Base-by-base conservation (phyloP, 2,888 invertebrate genomes). In the Conchocele bisecta region DNA sequence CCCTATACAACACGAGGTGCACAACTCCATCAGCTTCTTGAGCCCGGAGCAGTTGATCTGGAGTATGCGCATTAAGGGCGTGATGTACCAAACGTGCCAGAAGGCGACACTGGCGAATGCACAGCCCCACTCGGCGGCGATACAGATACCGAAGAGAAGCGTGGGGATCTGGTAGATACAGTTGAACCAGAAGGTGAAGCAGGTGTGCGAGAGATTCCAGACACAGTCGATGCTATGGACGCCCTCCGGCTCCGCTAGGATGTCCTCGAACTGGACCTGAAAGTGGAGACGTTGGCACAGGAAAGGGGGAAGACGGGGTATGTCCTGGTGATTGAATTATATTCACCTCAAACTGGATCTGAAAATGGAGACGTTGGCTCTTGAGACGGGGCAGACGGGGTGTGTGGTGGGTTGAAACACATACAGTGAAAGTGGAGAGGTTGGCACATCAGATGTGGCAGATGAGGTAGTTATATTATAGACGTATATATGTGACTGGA, bases 81-180 rank as follows among this genome's bases (percentile, higher is more conserved):
- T 94, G 22, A 94, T 91, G 87, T 94, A 95, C 95, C 95, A 95
- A 84, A 95, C 94, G 92, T 95, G 94, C 7, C 64, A 53, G 73
- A 84, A 85, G 3, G 95, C 93, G 11, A 95, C 91, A 79, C 94
- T 56, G 9, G 81, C 83, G 57, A 86, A 86, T 63, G 82, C 74
- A 57, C 82, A 83, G 26, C 85, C 84, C 44, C 94, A 92, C 75
- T 93, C 91, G 67, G 95, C 92, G 0, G 95, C 94, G 60, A 94
- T 92, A 29, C 94, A 92, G 7, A 95, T 94, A 31, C 67, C 70
- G 22, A 15, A 35, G 29, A 95, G 83, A 53, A 95, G 93, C 0
- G 94, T 93, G 42, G 95, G 92, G 53, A 94, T 89, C 11, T 94
- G 93, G 92, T 95, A 95, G 89, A 94, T 95, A 88, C 93, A 93